Conservation (phyloP, 2,797 vertebrate genomes). For the Schizopygopsis malacanthus region DNA sequence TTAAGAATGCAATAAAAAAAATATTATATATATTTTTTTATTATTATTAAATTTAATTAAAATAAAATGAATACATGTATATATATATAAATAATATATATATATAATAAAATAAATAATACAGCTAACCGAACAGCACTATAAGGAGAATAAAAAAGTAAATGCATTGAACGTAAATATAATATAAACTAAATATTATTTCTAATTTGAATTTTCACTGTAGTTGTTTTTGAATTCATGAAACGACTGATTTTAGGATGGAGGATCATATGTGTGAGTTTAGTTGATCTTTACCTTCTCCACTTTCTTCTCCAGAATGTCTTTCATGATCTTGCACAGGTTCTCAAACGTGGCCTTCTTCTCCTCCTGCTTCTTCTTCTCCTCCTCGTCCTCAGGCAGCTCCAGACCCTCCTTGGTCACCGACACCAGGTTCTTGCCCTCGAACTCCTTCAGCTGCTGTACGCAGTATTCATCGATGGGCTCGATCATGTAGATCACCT, state of each 20-base stretch:
- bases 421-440: conserved; percentile 92
- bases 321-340: conserved; percentile 96
- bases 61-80: background rate
- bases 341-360: conserved; percentile 88
- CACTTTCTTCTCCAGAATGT: conserved; percentile 95
- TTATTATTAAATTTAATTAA: no score
- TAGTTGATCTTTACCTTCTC: conserved; percentile 84
- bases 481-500: conserved; percentile 98
- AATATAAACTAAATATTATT: no score
- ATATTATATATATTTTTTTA: no score
- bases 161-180: no score
- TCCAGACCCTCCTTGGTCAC: conserved; percentile 96
- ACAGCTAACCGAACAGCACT: background rate
- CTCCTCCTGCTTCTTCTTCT: conserved; percentile 93
- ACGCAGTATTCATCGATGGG: conserved; percentile 98
- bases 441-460: conserved; percentile 95
- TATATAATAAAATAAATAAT: background rate
- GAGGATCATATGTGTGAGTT: background rate
- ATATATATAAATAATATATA: no score
- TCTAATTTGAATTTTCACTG: background rate
- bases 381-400: conserved; percentile 94
- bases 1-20: no score
- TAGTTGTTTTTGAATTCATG: background rate
- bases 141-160: background rate
- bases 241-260: background rate